Conservation (phyloP, 2,888 invertebrate genomes). For the Leptinotarsa rubiginosa region DNA sequence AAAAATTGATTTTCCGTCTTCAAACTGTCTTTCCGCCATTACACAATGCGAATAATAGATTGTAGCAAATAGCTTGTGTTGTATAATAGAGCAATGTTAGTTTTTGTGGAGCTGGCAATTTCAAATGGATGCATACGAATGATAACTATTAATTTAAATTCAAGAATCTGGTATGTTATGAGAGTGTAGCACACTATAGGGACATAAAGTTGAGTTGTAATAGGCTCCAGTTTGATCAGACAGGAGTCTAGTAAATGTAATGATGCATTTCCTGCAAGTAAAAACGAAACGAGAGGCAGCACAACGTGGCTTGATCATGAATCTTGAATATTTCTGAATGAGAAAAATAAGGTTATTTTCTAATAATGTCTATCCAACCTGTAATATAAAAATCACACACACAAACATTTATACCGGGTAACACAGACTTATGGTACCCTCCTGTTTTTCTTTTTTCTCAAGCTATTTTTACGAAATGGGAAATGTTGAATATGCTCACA, state of each 20-base stretch:
- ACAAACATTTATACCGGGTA: no score
- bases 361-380: no score
- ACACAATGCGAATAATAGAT: slow-evolving; percentile 49
- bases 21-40: slow-evolving; percentile 48
- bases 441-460: no score
- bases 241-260: slow-evolving; percentile 27
- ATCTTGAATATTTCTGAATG: no score
- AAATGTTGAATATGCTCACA: no score
- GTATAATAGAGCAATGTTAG: slow-evolving; percentile 54
- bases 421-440: no score
- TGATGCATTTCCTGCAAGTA: slow-evolving; percentile 29
- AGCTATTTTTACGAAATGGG: no score
- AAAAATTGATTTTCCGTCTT: slow-evolving; percentile 50
- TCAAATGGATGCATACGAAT: slow-evolving; percentile 37
- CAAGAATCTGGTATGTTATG: slow-evolving; percentile 39
- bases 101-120: slow-evolving; percentile 51
- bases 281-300: no score
- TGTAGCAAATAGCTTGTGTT: slow-evolving; percentile 46
- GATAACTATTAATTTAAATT: slow-evolving; percentile 38
- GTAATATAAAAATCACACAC: no score
- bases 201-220: slow-evolving; percentile 36
- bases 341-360: no score
- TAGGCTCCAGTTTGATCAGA: slow-evolving; percentile 37
- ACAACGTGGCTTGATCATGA: no score
- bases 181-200: slow-evolving; percentile 34